These are phyloP conservation scores for Zaprionus ornatus DNA, from an alignment of 1,140 invertebrate species.

Conservation along the genomic window DNA sequence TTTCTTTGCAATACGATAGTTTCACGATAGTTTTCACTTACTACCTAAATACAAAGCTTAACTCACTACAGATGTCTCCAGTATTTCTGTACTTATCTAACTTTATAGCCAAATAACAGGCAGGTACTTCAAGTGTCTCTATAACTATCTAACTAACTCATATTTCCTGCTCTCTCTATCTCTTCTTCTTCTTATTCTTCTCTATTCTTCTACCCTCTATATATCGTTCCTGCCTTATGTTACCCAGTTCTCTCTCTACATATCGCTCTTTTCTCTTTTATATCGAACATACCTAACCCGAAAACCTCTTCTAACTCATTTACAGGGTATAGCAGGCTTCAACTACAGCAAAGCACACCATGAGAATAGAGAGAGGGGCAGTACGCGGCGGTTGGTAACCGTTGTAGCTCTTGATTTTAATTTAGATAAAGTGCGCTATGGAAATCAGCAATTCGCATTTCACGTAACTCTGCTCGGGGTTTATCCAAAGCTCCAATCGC, in stretches of 20 bases:
- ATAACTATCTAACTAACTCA: no score
- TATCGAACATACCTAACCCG: not conserved
- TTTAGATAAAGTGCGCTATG: slow-evolving; percentile 78
- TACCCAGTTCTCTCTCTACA: no score
- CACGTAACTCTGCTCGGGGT: slow-evolving; percentile 55
- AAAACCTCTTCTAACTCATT: not conserved
- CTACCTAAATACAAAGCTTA: no score
- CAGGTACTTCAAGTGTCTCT: no score
- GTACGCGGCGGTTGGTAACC: not conserved
- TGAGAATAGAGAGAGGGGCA: not conserved
- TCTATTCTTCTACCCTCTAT: no score
- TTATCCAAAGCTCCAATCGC: slow-evolving; percentile 65
- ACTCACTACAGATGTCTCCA: no score
- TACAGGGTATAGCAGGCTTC: slow-evolving; percentile 22
- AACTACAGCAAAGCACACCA: not conserved
- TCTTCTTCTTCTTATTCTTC: not conserved
- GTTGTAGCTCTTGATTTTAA: slow-evolving; percentile 73
- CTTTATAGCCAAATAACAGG: no score
- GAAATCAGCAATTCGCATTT: slow-evolving; percentile 63
- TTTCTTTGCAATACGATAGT: no score
- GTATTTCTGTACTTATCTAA: no score
- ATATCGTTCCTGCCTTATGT: no score
- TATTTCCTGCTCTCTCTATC: not conserved
- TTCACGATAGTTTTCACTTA: no score
- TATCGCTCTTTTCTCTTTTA: no score